Evolutionary conservation across 2,888 invertebrate genomes (phyloP), one percentile per base, ranked within the genome.

Genomic region (Chymomyza procnemis): DNA sequence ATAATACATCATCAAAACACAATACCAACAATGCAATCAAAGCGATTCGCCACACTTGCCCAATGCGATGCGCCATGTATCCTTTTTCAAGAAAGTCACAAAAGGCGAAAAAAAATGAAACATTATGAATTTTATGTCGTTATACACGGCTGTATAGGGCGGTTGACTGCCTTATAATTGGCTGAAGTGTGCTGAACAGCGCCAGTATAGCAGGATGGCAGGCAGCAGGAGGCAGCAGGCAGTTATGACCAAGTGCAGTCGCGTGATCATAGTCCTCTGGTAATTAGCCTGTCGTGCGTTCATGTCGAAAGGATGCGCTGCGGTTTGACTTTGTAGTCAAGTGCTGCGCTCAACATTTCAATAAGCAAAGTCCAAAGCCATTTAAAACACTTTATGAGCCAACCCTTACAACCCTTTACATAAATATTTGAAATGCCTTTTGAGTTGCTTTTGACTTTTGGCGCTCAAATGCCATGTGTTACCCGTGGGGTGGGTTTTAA

Each of bases 1-100:
- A 75, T 75, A 81, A 82, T 82, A 77, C 85, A 84, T 84, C 85
- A 84, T 75, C 70, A 26, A 71, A 69, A 64, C 63, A 80, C 78
- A 84, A 84, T 71, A 61, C 67, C 69, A 74, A 84, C 84, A 84
- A 84, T 79, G 87, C 75, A 84, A 86, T 86, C 85, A 86, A 86
- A 85, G 85, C 84, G 87, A 84, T 84, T 84, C 69, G 84, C 82
- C 78, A 84, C 86, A 86, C 85, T 84, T 84, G 83, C 64, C 57
- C 50, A 30, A 58, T 47, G 60, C 41, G 41, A 46, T 14, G 30
- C 34, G 30, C 30, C 34, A 16, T 77, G 79, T 78, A 82, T 85
- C 82, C 82, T 82, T 80, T 77, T 80, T 77, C 70, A 71, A 75
- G 62, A 56, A 61, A 52, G 16, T 67, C 55, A 55, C 18, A 46